Evolutionary conservation across 2,113 vertebrate species (phyloP), one percentile per base, ranked within the genome.

Genomic region (Climacteris rufus): DNA sequence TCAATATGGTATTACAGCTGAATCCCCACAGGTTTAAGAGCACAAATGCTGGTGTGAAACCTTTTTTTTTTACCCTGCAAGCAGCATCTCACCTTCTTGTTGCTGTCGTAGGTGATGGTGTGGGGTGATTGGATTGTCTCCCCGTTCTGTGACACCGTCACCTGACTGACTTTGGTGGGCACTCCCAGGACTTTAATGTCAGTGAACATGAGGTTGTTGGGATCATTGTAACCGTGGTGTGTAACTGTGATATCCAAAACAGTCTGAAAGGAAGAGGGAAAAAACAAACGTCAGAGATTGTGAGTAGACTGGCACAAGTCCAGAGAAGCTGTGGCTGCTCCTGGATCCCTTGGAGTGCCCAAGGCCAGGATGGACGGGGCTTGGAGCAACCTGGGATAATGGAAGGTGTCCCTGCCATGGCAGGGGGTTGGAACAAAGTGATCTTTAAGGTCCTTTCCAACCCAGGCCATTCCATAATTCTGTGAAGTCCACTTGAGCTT

Each of bases 81-180:
- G 57, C 28, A 25, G 10, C 15, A 10, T 12, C 93, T 97, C 75
- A 97, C 96, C 84, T 84, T 15, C 20, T 11, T 89, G 31, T 0
- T 0, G 4, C 0, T 1, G 5, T 18, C 6, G 3, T 83, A 97
- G 9, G 0, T 1, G 1, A 1, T 0, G 0, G 0, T 0, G 65
- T 74, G 64, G 37, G 4, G 0, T 0, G 68, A 53, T 3, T 40
- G 0, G 2, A 90, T 1, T 5, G 13, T 4, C 4, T 0, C 8
- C 6, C 53, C 64, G 0, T 78, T 68, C 56, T 93, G 74, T 0
- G 17, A 6, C 27, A 96, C 15, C 0, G 5, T 49, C 66, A 96
- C 89, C n/a, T 35, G 1, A 1, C 0, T 10, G 20, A 85, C 39
- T 0, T 0, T 1, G 14, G 25, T 88, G 89, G 91, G 53, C 79